A percentile compares a stretch with the other conserved stretches of the same genome.
Conservation (phyloP, 2,797 vertebrate species). For the Tapera naevia region DNA sequence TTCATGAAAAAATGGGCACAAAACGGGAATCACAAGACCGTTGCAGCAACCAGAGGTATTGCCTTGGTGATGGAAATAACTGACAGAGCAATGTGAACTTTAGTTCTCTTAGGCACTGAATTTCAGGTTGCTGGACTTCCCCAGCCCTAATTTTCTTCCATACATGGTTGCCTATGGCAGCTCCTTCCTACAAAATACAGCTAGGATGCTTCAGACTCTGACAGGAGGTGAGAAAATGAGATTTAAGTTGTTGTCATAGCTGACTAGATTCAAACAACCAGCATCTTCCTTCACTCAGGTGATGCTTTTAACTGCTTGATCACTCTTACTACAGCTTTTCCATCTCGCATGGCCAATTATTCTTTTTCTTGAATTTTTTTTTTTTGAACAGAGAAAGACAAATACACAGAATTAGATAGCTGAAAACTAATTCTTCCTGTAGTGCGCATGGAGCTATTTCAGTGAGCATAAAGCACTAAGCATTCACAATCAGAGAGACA, state of each 20-base stretch:
- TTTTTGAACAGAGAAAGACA: neutral
- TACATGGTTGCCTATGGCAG: neutral
- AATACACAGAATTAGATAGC: neutral
- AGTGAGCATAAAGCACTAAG: neutral
- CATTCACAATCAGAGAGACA: neutral
- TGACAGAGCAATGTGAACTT: neutral
- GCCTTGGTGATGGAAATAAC: neutral
- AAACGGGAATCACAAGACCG: fast-evolving
- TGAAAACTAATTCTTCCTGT: neutral
- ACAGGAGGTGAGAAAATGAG: neutral
- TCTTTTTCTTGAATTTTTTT: neutral
- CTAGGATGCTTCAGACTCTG: neutral
- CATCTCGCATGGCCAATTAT: neutral
- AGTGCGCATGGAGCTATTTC: neutral
- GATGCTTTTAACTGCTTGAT: neutral
- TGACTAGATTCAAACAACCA: neutral
- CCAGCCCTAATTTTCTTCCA: neutral
- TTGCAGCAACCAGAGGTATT: neutral
- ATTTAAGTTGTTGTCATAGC: neutral
- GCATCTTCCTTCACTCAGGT: neutral
- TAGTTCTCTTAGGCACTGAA: neutral
- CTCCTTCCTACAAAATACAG: neutral
- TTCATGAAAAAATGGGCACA: neutral
- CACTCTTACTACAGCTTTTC: neutral
- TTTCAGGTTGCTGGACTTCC: neutral